These are phyloP conservation scores for Syrphus vitripennis DNA, from an alignment of 2,888 invertebrate species.

Conservation along the genomic window DNA sequence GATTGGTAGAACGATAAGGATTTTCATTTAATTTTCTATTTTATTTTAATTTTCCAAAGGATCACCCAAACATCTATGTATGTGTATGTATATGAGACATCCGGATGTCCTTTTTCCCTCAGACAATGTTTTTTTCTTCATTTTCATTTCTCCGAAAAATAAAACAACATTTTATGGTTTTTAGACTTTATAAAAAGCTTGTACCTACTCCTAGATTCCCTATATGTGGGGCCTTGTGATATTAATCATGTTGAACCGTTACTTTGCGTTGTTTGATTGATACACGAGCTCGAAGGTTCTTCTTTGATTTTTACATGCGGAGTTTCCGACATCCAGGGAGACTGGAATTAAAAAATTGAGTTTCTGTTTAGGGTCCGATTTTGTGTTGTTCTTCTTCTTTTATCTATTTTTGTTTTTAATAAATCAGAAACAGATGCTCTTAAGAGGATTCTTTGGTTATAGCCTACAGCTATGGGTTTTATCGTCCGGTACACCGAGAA, in stretches of 20 bases:
- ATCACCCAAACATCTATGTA: not conserved
- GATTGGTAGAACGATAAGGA: conserved; percentile 53
- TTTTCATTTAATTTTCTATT: conserved; percentile 32
- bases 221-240: not conserved
- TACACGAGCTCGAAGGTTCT: conserved; percentile 1
- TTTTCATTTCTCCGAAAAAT: not conserved
- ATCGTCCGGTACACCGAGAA: no score
- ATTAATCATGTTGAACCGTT: conserved; percentile 12
- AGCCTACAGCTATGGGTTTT: not conserved
- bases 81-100: not conserved
- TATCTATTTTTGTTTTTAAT: not conserved
- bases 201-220: no score
- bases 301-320: conserved; percentile 62
- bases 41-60: not conserved
- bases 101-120: not conserved
- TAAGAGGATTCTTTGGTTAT: conserved; percentile 14
- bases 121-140: not conserved
- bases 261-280: not conserved
- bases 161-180: conserved; percentile 53
- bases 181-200: conserved; percentile 3
- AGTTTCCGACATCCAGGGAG: conserved; percentile 15
- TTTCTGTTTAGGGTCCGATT: conserved; percentile 18
- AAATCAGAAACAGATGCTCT: conserved; percentile 44
- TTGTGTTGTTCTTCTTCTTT: not conserved
- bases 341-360: conserved; percentile 35